Conservation (phyloP, 2,888 invertebrate genomes). For the Pandemis cinnamomeana region DNA sequence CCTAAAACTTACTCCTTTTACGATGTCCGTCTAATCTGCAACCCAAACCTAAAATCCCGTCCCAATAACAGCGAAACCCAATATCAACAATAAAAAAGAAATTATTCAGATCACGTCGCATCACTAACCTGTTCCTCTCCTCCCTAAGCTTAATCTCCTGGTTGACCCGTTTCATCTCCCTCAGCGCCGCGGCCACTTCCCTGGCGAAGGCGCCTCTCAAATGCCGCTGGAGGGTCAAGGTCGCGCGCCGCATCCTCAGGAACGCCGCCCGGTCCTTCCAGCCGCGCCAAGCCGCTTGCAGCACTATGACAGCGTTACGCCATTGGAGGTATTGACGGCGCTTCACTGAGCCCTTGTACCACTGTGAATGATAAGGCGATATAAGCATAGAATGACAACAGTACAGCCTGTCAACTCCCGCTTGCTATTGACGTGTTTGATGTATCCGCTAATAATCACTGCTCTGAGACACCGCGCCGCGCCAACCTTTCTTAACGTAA, state of each 20-base stretch:
- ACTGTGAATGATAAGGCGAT: slow-evolving; percentile 53
- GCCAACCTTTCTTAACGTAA: no score
- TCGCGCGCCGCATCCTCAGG: slow-evolving; percentile 91
- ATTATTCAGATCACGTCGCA: no score
- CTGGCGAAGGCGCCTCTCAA: slow-evolving; percentile 95
- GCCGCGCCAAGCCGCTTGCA: slow-evolving; percentile 94
- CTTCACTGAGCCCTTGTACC: slow-evolving; percentile 87
- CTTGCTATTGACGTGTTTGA: no score
- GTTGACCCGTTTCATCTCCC: slow-evolving; percentile 94
- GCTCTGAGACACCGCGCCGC: no score
- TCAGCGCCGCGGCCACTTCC: slow-evolving; percentile 92
- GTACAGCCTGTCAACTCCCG: neutral
- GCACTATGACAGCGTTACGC: slow-evolving; percentile 87
- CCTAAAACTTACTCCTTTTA: no score
- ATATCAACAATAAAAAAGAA: neutral
- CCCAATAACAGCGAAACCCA: no score
- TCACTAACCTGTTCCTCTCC: slow-evolving; percentile 74
- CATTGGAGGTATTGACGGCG: slow-evolving; percentile 87
- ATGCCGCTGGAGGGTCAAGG: slow-evolving; percentile 93
- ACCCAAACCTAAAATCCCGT: no score
- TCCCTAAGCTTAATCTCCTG: slow-evolving; percentile 93
- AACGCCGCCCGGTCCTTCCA: slow-evolving; percentile 94
- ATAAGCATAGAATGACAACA: neutral
- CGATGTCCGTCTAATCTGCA: no score
- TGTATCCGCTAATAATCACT: no score